Evolutionary conservation across 2,888 invertebrate species (phyloP).

Genomic region (Crocallis elinguaria): DNA sequence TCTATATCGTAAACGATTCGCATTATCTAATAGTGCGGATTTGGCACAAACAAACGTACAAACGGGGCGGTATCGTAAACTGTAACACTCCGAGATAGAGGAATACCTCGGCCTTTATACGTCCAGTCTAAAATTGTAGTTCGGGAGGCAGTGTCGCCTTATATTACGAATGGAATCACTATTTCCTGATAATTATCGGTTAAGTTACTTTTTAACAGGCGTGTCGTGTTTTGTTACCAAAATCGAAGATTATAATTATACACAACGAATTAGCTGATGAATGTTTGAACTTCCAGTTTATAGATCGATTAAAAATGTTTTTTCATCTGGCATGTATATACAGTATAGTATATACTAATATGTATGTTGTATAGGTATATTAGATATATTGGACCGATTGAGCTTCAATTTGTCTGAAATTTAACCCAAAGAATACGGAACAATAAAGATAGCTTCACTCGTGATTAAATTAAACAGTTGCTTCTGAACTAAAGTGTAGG

Average conservation of each 20-base stretch:
- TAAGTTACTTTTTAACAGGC: no score
- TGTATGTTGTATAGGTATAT: no score
- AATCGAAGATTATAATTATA: no score
- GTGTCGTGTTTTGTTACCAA: no score
- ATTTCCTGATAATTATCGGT: neutral
- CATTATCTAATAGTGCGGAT: constrained; percentile 6
- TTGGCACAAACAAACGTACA: constrained; percentile 30
- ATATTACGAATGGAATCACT: neutral
- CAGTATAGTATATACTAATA: no score
- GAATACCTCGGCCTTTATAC: constrained; percentile 13
- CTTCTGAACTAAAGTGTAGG: constrained; percentile 6
- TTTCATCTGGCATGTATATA: no score
- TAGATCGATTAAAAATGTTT: no score
- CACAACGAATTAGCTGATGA: no score
- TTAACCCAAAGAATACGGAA: no score
- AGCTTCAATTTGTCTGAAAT: no score
- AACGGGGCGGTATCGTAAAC: constrained; percentile 22
- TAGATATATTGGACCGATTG: no score
- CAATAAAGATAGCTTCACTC: neutral
- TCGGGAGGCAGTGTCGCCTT: neutral
- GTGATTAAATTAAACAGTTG: neutral
- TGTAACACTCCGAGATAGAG: constrained; percentile 11
- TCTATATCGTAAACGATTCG: neutral
- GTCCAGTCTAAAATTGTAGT: constrained; percentile 6
- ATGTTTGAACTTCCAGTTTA: no score